phyloP scores from a whole-genome alignment of 2,113 vertebrate genomes.

The Apteryx owenii region DNA sequence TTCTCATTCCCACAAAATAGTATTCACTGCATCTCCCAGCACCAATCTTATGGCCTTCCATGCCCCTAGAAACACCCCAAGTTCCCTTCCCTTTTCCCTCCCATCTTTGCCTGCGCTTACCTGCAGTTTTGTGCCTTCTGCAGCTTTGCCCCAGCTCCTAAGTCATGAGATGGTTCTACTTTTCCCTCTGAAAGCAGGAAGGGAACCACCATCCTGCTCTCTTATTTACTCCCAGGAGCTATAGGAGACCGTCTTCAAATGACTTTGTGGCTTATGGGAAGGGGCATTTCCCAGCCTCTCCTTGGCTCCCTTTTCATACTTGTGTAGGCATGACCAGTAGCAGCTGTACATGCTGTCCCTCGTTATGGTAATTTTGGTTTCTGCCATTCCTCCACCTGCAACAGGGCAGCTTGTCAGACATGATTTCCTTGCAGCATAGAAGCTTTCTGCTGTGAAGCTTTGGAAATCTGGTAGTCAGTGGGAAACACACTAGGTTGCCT shows the following conservation, averaged over 20 bases:
- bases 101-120: neutral
- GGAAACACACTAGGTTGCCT: neutral
- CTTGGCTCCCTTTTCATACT: neutral
- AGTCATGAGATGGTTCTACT: rapidly evolving
- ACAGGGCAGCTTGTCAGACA: neutral
- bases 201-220: rapidly evolving
- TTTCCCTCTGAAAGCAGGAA: neutral
- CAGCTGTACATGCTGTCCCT: neutral
- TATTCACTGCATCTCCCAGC: neutral
- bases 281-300: rapidly evolving
- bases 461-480: neutral
- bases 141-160: neutral
- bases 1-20: neutral
- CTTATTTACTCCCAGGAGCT: neutral
- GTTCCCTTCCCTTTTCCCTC: neutral
- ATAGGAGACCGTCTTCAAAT: neutral
- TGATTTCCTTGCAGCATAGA: neutral
- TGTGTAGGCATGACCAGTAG: neutral
- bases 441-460: neutral
- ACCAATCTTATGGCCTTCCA: neutral
- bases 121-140: neutral
- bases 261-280: rapidly evolving
- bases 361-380: neutral
- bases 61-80: neutral
- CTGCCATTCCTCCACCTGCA: neutral